Percentiles rank a stretch among this genome's conserved stretches.
Conservation (phyloP, 1,140 invertebrate genomes). For the Campoletis sonorensis region DNA sequence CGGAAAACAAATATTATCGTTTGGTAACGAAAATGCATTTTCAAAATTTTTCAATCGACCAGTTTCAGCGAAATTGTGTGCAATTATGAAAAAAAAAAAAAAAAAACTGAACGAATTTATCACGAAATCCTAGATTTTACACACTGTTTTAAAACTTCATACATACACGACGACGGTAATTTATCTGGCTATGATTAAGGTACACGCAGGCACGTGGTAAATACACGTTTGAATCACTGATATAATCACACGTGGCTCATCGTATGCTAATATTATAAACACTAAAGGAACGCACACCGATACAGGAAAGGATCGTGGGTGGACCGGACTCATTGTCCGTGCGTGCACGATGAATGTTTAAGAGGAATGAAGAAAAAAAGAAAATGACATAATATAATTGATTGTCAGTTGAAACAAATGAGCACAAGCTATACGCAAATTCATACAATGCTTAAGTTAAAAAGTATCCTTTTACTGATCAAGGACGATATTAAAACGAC, state of each 20-base stretch:
- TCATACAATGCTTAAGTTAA: neutral
- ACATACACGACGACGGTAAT: neutral
- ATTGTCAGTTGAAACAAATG: neutral
- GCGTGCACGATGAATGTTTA: constrained; percentile 1
- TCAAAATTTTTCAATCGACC: neutral
- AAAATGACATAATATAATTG: neutral
- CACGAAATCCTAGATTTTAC: too few relatives aligned
- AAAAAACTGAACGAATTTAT: too few relatives aligned
- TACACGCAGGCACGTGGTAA: constrained; percentile 26
- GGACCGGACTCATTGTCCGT: neutral
- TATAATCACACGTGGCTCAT: constrained; percentile 11
- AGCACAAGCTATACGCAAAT: neutral
- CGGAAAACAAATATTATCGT: too few relatives aligned
- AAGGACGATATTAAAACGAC: neutral
- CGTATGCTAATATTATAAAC: neutral
- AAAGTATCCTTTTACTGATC: neutral
- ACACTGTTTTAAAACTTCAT: too few relatives aligned
- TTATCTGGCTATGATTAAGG: constrained; percentile 2
- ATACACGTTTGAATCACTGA: constrained; percentile 35
- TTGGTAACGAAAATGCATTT: too few relatives aligned
- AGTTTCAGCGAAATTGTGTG: neutral
- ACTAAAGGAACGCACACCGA: neutral
- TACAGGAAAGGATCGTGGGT: constrained; percentile 10
- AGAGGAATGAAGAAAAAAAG: neutral
- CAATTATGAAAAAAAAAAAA: neutral